Base-by-base conservation (phyloP, 2,888 invertebrate genomes). In the Trachelus stipa region DNA sequence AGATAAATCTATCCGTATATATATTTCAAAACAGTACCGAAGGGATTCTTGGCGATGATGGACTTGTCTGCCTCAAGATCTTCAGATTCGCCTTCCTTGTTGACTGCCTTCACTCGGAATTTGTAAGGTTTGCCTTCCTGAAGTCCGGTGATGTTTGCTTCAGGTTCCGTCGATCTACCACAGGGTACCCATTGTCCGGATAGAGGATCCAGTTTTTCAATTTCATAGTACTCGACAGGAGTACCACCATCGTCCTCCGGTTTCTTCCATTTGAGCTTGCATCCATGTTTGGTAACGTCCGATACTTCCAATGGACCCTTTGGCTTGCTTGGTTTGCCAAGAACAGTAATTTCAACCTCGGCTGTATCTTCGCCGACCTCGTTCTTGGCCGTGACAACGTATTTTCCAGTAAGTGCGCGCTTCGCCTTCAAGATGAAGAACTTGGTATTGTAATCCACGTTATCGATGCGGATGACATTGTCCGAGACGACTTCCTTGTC, bases 1-100 rank as follows among this genome's bases (percentile, higher is more conserved):
- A 37, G 69, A 79, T 33, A 68, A 12, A 56, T 23, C 23, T 56
- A 23, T 56, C 2, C 12, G 23, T 34, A 35, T 30, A 69, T 33
- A 34, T 69, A 40, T 69, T 9, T 56, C 69, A 56, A 76, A 75
- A 12, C 90, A 93, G 93, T 91, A 96, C 96, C 98, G 92, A 97
- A 99, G 82, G 99, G 99, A 96, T 99, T 99, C 92, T 99, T 99
- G 79, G 99, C 99, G 86, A 98, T 95, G 83, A 98, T 98, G 12
- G 98, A 95, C 88, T 97, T 96, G 82, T 98, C 98, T 0, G 98
- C 96, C 92, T 98, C 98, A 78, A 99, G 93, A 80, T 98, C 98
- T 91, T 99, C 99, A 0, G 99, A 98, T 92, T 98, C 98, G 30
- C 99, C 99, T 92, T 99, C 98, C 90, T 98, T 97, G 92, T 99